Conservation (phyloP, 2,888 invertebrate genomes). For the Mythimna vitellina region DNA sequence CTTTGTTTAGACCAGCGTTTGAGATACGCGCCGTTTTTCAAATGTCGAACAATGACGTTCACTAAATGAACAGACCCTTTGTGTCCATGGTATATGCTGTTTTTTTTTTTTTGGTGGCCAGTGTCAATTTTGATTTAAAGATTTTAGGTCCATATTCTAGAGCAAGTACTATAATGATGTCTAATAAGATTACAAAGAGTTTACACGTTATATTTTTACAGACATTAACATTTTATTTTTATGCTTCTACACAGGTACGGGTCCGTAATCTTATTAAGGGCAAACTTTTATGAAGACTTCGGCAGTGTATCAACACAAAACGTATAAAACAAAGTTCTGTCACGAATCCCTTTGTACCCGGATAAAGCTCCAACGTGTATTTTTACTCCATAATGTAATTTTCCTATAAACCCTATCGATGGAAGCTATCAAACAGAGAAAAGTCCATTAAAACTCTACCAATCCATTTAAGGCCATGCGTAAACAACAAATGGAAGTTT, state of each 20-base stretch:
- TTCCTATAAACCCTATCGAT: slow-evolving; percentile 46
- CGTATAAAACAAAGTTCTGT: slow-evolving; percentile 16
- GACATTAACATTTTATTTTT: neutral
- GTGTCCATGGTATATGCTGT: slow-evolving; percentile 74
- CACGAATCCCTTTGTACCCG: slow-evolving; percentile 30
- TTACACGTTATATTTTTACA: neutral
- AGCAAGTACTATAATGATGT: neutral
- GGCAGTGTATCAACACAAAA: slow-evolving; percentile 11
- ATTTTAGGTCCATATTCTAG: neutral
- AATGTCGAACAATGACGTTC: slow-evolving; percentile 78
- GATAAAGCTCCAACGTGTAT: slow-evolving; percentile 19
- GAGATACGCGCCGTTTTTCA: slow-evolving; percentile 82
- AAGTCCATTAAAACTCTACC: slow-evolving; percentile 46
- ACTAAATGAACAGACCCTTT: slow-evolving; percentile 71
- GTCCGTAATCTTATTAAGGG: neutral
- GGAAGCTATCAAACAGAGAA: slow-evolving; percentile 37
- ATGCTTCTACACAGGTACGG: neutral
- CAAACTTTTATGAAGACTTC: slow-evolving; percentile 1
- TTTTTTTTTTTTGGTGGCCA: slow-evolving; percentile 74
- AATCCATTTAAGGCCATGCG: slow-evolving; percentile 40
- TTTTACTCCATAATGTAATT: slow-evolving; percentile 66
- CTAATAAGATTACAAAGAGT: neutral
- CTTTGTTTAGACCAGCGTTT: slow-evolving; percentile 74
- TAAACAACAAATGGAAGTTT: slow-evolving; percentile 32
- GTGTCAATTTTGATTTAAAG: neutral